Percentiles rank a stretch among this genome's conserved stretches.
These are phyloP conservation scores for Eumaeus atala DNA, from an alignment of 1,140 invertebrate species.

Conservation along the genomic window DNA sequence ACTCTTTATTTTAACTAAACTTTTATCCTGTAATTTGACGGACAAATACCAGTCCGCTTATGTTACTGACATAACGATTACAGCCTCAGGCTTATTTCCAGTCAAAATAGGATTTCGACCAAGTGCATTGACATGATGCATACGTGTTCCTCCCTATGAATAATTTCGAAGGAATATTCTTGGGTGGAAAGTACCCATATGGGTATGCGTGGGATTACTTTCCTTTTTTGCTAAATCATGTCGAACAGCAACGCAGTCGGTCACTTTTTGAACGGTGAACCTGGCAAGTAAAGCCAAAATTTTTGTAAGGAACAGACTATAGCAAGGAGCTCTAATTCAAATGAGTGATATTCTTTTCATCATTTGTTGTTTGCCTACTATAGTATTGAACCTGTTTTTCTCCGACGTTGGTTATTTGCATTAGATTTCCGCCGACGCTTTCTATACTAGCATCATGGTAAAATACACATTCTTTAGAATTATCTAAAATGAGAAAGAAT, in stretches of 20 bases:
- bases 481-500: background rate
- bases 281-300: conserved; percentile 28
- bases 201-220: no score
- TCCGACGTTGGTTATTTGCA: conserved; percentile 23
- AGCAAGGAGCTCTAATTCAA: conserved; percentile 36
- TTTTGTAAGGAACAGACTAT: conserved; percentile 29
- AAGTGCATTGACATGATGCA: no score
- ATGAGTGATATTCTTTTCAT: conserved; percentile 19
- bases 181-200: no score
- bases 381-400: conserved; percentile 28
- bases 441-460: conserved; percentile 26
- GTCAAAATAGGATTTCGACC: no score
- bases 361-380: conserved; percentile 12
- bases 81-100: no score
- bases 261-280: conserved; percentile 21
- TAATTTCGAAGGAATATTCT: no score
- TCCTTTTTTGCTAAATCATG: no score
- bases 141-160: no score
- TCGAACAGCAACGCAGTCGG: conserved; percentile 33
- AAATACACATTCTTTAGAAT: conserved; percentile 15
- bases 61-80: no score
- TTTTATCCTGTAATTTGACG: no score
- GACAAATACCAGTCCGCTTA: no score
- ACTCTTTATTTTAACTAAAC: no score
- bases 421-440: conserved; percentile 22